phyloP scores from a whole-genome alignment of 2,797 vertebrate species.

The Phrynocephalus guinanensis region DNA sequence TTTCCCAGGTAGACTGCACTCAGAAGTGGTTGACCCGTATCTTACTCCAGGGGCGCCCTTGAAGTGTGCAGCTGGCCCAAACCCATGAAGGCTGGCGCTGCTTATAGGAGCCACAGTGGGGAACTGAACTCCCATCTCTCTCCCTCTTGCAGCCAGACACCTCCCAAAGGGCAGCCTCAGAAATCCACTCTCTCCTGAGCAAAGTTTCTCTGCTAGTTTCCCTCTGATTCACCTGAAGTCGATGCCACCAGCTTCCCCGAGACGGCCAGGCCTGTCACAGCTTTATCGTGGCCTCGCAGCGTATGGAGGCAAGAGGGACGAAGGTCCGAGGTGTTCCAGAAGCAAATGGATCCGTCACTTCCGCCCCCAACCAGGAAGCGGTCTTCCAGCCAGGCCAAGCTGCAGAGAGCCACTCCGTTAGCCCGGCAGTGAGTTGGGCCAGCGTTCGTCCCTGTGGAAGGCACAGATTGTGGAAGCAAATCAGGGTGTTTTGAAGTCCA shows the following conservation, averaged over 20 bases:
- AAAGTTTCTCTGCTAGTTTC: no score
- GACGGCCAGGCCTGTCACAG: constrained; percentile 79
- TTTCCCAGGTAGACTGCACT: no score
- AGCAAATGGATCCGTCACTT: constrained; percentile 77
- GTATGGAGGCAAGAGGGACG: constrained; percentile 60
- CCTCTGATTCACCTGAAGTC: constrained; percentile 80
- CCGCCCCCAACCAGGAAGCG: constrained; percentile 78
- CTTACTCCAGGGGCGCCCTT: no score
- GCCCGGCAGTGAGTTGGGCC: constrained; percentile 50
- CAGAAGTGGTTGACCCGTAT: no score
- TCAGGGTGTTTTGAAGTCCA: no score
- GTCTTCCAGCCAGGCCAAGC: constrained; percentile 81
- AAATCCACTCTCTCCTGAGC: neutral
- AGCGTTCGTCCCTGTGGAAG: constrained; percentile 67
- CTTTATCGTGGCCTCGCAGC: constrained; percentile 70
- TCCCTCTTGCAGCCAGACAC: no score
- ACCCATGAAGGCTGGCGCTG: no score
- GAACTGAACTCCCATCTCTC: no score
- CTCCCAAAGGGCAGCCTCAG: neutral
- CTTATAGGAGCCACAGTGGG: no score
- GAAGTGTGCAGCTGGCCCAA: no score
- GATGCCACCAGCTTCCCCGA: constrained; percentile 82
- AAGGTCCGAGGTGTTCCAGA: constrained; percentile 74
- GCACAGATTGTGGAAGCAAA: neutral
- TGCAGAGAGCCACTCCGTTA: constrained; percentile 70